Evolutionary conservation across 1,140 invertebrate species (phyloP).

Genomic region (Mycetomoellerius zeteki): DNA sequence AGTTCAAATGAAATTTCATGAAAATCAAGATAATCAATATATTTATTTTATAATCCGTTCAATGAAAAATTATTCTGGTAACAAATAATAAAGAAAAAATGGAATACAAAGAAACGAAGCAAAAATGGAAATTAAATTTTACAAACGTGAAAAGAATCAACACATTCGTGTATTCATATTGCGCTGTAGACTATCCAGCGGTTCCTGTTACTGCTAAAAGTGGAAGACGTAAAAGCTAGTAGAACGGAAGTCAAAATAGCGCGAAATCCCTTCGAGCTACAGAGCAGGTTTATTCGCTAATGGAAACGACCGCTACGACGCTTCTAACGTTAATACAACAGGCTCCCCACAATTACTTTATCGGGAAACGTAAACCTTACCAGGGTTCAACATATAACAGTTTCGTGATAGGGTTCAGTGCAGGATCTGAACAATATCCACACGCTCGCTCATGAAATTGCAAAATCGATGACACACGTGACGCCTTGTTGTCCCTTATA

Average conservation of each 20-base stretch:
- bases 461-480: constrained; percentile 47
- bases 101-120: not conserved
- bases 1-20: not conserved
- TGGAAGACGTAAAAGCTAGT: constrained; percentile 45
- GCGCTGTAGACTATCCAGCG: not conserved
- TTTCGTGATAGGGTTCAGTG: constrained; percentile 18
- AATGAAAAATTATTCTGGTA: not conserved
- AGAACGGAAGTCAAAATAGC: constrained; percentile 42
- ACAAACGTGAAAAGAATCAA: constrained; percentile 17
- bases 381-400: not conserved
- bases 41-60: not conserved
- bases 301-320: constrained; percentile 37
- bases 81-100: not conserved
- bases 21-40: not conserved
- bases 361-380: constrained; percentile 33
- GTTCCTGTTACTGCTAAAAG: constrained; percentile 40
- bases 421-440: not conserved
- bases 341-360: constrained; percentile 35
- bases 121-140: constrained; percentile 36
- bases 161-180: constrained; percentile 38
- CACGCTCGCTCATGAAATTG: not conserved
- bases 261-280: constrained; percentile 50
- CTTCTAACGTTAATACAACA: constrained; percentile 36
- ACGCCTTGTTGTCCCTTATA: not conserved
- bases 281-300: constrained; percentile 54